Percentiles rank a stretch among this genome's conserved stretches.
Conservation (phyloP, 1,140 invertebrate genomes). For the Psix sp. region DNA sequence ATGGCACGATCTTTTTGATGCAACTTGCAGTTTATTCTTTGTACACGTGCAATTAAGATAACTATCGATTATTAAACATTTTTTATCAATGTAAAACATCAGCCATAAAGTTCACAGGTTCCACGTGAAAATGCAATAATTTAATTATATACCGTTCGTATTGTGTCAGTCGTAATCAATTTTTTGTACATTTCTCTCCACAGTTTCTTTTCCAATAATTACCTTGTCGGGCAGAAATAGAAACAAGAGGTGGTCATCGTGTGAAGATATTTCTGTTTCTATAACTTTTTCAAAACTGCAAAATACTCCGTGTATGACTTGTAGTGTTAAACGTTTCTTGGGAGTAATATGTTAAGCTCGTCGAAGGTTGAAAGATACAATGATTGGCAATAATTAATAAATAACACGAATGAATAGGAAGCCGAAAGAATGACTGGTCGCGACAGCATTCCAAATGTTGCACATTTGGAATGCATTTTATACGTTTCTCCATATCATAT, state of each 20-base stretch:
- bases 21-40: slow-evolving; percentile 42
- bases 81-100: slow-evolving; percentile 46
- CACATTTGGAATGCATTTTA: slow-evolving; percentile 46
- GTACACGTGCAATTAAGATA: slow-evolving; percentile 53
- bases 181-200: too few relatives aligned
- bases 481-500: slow-evolving; percentile 52
- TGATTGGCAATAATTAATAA: slow-evolving; percentile 50
- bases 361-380: slow-evolving; percentile 33
- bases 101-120: slow-evolving; percentile 27
- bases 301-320: too few relatives aligned
- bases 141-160: too few relatives aligned
- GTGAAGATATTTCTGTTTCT: too few relatives aligned
- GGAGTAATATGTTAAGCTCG: too few relatives aligned
- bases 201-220: too few relatives aligned
- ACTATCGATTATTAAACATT: slow-evolving; percentile 51
- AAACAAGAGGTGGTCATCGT: too few relatives aligned
- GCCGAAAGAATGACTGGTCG: slow-evolving; percentile 31
- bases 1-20: slow-evolving; percentile 50
- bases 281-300: too few relatives aligned
- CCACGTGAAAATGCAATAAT: slow-evolving; percentile 13
- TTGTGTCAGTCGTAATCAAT: too few relatives aligned
- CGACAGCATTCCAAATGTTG: slow-evolving; percentile 34
- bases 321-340: too few relatives aligned
- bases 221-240: too few relatives aligned
- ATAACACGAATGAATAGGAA: slow-evolving; percentile 41